Evolutionary conservation across 2,797 vertebrate genomes (phyloP).

Genomic region (Hippopotamyrus pictus): DNA sequence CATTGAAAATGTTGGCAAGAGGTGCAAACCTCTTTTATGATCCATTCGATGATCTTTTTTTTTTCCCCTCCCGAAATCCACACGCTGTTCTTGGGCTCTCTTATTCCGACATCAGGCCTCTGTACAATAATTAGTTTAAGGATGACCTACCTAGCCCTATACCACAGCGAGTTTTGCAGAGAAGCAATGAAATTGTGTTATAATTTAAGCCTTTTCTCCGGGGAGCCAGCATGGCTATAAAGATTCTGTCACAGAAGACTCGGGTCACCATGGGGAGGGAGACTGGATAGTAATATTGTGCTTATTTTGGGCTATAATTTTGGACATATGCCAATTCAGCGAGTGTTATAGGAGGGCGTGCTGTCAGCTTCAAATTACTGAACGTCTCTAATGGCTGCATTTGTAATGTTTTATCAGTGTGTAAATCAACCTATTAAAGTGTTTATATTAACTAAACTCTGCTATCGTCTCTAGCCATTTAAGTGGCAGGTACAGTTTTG

Average conservation of each 20-base stretch:
- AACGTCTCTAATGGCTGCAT: not conserved
- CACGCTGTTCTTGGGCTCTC: not conserved
- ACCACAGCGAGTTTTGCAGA: slow-evolving; percentile 6
- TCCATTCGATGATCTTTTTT: slow-evolving; percentile 30
- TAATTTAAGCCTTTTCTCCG: slow-evolving; percentile 35
- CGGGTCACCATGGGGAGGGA: slow-evolving; percentile 23
- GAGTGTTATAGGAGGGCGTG: not conserved
- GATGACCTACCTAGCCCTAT: slow-evolving; percentile 23
- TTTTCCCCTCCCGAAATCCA: not conserved
- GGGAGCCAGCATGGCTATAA: slow-evolving; percentile 31
- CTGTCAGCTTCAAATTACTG: slow-evolving; percentile 5
- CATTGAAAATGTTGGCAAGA: not conserved
- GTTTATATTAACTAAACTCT: not conserved
- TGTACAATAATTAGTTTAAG: slow-evolving; percentile 24
- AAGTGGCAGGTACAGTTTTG: not conserved
- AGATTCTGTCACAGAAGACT: slow-evolving; percentile 34
- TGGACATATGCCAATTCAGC: slow-evolving; percentile 28
- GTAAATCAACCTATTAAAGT: not conserved
- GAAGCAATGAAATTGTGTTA: slow-evolving; percentile 25
- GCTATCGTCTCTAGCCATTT: not conserved
- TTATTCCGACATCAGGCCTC: slow-evolving; percentile 13
- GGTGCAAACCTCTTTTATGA: not conserved
- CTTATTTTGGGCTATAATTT: slow-evolving; percentile 26
- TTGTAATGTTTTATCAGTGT: slow-evolving; percentile 2
- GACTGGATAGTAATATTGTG: slow-evolving; percentile 30